phyloP scores from a whole-genome alignment of 2,113 vertebrate species.

The Forbesichthys agassizii region DNA sequence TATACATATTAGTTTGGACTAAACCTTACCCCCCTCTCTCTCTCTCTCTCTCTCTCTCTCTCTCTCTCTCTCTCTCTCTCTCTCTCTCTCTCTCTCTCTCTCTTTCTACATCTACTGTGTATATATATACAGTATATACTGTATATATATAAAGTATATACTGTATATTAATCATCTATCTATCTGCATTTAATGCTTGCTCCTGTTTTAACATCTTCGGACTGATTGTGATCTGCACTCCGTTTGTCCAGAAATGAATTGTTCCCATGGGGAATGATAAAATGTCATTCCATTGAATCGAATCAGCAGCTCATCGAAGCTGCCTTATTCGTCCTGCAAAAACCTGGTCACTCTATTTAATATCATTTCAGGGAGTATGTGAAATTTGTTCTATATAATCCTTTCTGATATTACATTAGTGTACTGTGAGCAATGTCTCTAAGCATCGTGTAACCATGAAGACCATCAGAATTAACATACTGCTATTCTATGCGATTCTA shows the following conservation, averaged over 20 bases:
- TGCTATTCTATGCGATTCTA: too few relatives aligned
- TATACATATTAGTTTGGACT: too few relatives aligned
- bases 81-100: too few relatives aligned
- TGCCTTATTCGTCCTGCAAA: background rate
- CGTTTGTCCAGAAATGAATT: slow-evolving; percentile 58
- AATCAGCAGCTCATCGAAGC: slow-evolving; percentile 16
- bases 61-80: too few relatives aligned
- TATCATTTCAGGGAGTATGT: background rate
- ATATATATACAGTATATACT: background rate
- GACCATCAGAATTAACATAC: background rate
- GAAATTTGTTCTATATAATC: too few relatives aligned
- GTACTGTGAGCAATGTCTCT: background rate
- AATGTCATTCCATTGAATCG: slow-evolving; percentile 30
- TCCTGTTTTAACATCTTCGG: slow-evolving; percentile 51
- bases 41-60: too few relatives aligned
- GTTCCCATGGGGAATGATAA: slow-evolving; percentile 35
- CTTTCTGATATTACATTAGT: too few relatives aligned
- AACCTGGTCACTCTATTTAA: background rate
- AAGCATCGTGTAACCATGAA: background rate
- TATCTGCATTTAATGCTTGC: background rate
- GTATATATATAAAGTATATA: background rate
- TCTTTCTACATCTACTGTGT: background rate
- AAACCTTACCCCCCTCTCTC: too few relatives aligned
- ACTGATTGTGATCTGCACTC: slow-evolving; percentile 55
- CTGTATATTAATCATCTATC: background rate